A percentile compares a stretch with the other conserved stretches of the same genome.
Evolutionary conservation across 2,888 invertebrate species (phyloP).

Genomic region (Chrysotoxum bicinctum): DNA sequence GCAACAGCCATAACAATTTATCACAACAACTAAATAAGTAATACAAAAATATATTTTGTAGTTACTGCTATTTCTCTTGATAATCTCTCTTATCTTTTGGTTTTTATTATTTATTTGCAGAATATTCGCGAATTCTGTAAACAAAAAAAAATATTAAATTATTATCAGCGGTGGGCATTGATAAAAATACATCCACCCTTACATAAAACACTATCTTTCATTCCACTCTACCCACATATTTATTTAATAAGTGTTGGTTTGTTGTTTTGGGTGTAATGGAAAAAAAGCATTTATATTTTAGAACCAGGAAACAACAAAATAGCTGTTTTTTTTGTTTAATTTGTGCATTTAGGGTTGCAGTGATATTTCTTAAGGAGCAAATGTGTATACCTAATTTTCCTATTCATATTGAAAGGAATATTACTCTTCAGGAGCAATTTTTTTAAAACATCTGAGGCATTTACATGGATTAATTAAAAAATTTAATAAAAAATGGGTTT

Average conservation of each 20-base stretch:
- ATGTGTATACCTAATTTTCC: neutral
- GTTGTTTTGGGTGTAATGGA: neutral
- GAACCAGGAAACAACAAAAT: neutral
- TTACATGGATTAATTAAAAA: no score
- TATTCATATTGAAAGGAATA: no score
- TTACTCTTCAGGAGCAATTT: no score
- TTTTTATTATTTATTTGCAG: constrained; percentile 37
- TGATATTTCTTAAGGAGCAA: neutral
- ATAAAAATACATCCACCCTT: constrained; percentile 66
- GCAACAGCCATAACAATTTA: constrained; percentile 74
- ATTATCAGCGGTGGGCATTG: constrained; percentile 57
- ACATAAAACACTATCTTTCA: constrained; percentile 32
- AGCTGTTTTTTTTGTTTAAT: neutral
- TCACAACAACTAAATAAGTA: constrained; percentile 30
- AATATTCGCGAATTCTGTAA: constrained; percentile 54
- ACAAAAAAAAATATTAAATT: constrained; percentile 32
- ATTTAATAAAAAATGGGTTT: no score
- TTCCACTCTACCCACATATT: constrained; percentile 19
- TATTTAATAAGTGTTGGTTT: constrained; percentile 34
- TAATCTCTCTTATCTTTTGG: constrained; percentile 29
- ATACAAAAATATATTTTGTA: constrained; percentile 6
- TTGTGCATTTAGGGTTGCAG: neutral
- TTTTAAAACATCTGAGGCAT: no score
- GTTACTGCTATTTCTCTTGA: neutral
- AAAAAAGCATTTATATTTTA: neutral